Evolutionary conservation across 2,797 vertebrate genomes (phyloP), one percentile per base, ranked within the genome.

Genomic region (Clarias fuscus): DNA sequence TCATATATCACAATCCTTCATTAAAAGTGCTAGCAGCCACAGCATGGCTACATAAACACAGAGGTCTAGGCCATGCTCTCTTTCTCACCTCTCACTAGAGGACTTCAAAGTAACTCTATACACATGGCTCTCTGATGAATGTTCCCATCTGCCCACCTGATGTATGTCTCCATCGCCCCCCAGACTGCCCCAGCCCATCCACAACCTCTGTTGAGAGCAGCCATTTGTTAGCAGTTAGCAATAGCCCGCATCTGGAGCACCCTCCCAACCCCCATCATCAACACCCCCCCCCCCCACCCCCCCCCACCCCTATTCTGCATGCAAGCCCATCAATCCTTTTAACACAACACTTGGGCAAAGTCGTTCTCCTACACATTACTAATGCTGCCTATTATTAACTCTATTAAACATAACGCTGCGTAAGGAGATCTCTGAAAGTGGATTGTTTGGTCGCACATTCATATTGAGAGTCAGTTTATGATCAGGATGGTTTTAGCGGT

Each of bases 71-170:
- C 93, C 92, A 88, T 75, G 88, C 89, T 93, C 94, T 93, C 92
- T 93, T 93, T 93, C 93, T 95, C 94, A 94, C 94, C 95, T 94
- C 91, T 83, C 92, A 78, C 90, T 85, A 14, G 92, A 94, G 89
- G 92, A 94, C 94, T 94, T 95, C 94, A 95, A 95, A 95, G 95
- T 94, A 90, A 92, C 93, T 91, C 90, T 89, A 90, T 88, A 82
- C 90, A 91, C 89, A 91, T 91, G 73, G 62, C 30, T 92, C 85
- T 88, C 91, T 95, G 93, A 96, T 92, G 92, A 93, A 95, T 94
- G 93, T 90, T 90, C 93, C 90, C 90, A 92, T 94, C 93, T 91
- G 91, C 90, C 85, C 30, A 82, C 88, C 90, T 95, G 94, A 96
- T 94, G 83, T 93, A 96, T 94, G 89, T 86, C 84, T 90, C 82